Conservation (phyloP, 2,888 invertebrate genomes). For the Fabriciana adippe region DNA sequence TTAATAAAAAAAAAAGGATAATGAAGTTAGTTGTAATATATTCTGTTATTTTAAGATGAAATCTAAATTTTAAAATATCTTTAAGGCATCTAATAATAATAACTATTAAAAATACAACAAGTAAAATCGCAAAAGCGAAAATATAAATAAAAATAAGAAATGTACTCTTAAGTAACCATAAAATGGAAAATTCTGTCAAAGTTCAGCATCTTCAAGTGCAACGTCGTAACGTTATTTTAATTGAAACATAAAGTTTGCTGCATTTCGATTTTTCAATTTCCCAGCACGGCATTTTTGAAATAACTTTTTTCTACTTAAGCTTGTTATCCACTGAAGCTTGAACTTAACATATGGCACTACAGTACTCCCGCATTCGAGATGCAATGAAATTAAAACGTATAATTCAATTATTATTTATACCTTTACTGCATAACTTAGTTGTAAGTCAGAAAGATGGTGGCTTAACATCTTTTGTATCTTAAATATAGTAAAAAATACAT, state of each 20-base stretch:
- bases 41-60: no score
- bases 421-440: no score
- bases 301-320: conserved; percentile 25
- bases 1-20: not conserved
- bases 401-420: not conserved
- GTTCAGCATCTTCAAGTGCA: conserved; percentile 1
- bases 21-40: not conserved
- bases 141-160: not conserved
- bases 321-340: conserved; percentile 19
- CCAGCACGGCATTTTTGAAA: conserved; percentile 43
- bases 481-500: no score
- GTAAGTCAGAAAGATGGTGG: no score
- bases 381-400: not conserved
- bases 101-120: not conserved
- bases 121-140: no score
- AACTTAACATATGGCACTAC: conserved; percentile 9
- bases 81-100: no score
- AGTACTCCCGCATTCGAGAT: not conserved
- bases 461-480: no score
- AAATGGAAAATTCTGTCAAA: not conserved
- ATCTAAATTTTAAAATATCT: not conserved
- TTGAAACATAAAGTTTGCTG: conserved; percentile 45
- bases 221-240: conserved; percentile 35
- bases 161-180: not conserved
- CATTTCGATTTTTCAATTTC: conserved; percentile 41